Conservation (phyloP, 1,140 invertebrate species). For the Drosophila novamexicana region DNA sequence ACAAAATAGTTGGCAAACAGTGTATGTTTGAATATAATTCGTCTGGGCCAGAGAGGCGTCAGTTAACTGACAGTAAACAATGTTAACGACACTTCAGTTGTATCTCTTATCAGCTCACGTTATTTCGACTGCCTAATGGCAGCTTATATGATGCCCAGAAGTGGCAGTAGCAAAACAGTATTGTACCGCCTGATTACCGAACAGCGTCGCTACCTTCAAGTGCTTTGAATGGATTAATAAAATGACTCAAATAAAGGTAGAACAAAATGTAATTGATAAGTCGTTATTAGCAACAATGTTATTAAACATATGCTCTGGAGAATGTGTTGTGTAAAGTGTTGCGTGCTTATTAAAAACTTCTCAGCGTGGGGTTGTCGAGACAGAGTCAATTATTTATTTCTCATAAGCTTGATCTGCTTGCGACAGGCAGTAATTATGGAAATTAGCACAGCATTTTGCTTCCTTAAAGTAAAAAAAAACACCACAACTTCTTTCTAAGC, state of each 20-base stretch:
- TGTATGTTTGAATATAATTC: background rate
- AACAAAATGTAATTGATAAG: slow-evolving; percentile 21
- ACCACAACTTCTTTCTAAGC: background rate
- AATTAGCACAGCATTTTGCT: slow-evolving; percentile 1
- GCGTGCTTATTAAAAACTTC: slow-evolving; percentile 14
- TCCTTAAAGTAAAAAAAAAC: background rate
- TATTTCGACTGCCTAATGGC: slow-evolving; percentile 19
- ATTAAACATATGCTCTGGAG: background rate
- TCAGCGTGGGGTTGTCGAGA: background rate
- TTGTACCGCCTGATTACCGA: slow-evolving; percentile 5
- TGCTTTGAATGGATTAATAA: slow-evolving; percentile 5
- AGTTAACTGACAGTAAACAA: slow-evolving; percentile 21
- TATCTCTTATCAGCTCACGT: slow-evolving; percentile 28
- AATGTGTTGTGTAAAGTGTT: slow-evolving; percentile 7
- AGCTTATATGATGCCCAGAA: slow-evolving; percentile 20
- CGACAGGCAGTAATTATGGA: background rate
- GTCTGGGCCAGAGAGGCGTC: background rate
- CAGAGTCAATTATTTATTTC: background rate
- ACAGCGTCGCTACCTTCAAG: background rate
- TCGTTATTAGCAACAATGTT: slow-evolving; percentile 8
- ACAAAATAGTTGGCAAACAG: background rate
- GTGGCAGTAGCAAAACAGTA: slow-evolving; percentile 5
- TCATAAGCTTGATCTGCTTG: slow-evolving; percentile 20
- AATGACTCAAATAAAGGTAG: slow-evolving; percentile 27
- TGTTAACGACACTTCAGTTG: slow-evolving; percentile 1